Evolutionary conservation across 1,140 invertebrate species (phyloP).

Genomic region (Drosophila rhopaloa): DNA sequence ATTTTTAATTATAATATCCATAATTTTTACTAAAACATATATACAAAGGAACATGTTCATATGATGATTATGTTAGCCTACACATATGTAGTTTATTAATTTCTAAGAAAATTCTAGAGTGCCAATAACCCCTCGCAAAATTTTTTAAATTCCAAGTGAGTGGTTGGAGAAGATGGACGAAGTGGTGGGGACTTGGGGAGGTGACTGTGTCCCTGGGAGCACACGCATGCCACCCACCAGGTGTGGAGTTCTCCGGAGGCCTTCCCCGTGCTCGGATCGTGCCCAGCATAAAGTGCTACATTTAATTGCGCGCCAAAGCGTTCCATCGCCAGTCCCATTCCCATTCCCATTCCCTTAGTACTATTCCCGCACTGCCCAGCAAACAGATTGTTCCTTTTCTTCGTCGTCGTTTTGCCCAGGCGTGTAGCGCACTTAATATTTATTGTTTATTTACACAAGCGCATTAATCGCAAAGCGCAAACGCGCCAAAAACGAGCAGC

Average conservation of each 20-base stretch:
- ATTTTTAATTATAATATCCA: too few relatives aligned
- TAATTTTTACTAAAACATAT: too few relatives aligned
- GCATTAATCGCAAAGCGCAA: conserved; percentile 79
- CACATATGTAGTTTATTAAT: too few relatives aligned
- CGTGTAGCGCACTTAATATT: conserved; percentile 79
- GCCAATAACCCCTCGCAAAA: not conserved
- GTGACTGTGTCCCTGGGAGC: conserved; percentile 17
- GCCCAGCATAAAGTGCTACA: conserved; percentile 65
- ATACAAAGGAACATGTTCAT: too few relatives aligned
- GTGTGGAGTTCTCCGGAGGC: conserved; percentile 7
- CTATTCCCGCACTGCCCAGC: not conserved
- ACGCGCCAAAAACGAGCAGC: conserved; percentile 75
- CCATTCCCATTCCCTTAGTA: conserved; percentile 1
- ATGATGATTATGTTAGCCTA: too few relatives aligned
- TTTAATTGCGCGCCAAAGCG: conserved; percentile 68
- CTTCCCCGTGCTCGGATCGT: conserved; percentile 38
- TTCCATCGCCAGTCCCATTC: conserved; percentile 4
- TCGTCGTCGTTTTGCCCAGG: conserved; percentile 50
- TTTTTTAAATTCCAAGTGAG: not conserved
- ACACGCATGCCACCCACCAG: conserved; percentile 49
- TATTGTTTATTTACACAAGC: conserved; percentile 83
- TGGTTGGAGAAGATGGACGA: not conserved
- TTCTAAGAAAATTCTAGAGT: too few relatives aligned
- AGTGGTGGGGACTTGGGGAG: not conserved
- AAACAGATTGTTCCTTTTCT: conserved; percentile 25